phyloP scores from a whole-genome alignment of 2,113 vertebrate species.

The Calidris pugnax region DNA sequence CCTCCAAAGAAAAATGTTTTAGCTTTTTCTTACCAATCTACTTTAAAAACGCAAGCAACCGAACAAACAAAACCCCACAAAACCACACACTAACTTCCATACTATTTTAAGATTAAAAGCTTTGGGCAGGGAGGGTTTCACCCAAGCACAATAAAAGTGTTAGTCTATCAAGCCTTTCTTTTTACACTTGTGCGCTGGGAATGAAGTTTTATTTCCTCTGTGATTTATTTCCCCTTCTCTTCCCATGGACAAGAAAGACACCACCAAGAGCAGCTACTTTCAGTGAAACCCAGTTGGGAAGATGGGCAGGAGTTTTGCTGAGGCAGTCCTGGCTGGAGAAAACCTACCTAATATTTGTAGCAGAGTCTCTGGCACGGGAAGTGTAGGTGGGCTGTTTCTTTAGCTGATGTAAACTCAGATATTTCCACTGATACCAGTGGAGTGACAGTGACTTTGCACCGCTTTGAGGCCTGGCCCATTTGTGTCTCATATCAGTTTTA shows the following conservation, averaged over 20 bases:
- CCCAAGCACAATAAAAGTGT: background rate
- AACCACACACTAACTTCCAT: background rate
- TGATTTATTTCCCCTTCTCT: background rate
- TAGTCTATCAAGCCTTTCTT: background rate
- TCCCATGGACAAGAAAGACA: background rate
- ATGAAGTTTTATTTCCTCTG: background rate
- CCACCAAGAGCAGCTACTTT: background rate
- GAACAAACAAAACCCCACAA: background rate
- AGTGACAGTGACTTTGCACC: background rate
- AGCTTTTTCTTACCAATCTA: background rate
- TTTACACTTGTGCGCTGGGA: background rate
- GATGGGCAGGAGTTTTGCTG: background rate
- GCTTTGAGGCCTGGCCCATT: background rate
- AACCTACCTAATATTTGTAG: background rate
- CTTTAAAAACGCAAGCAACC: background rate
- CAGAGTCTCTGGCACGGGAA: background rate
- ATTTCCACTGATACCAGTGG: fast-evolving
- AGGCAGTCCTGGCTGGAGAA: background rate
- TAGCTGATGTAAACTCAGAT: background rate
- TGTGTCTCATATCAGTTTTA: background rate
- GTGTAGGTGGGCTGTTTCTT: background rate
- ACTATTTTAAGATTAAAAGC: background rate
- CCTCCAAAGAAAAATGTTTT: background rate
- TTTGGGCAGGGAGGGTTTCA: background rate
- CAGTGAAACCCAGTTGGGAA: background rate